phyloP scores from a whole-genome alignment of 2,113 vertebrate genomes.

The Cyanocitta stelleri region DNA sequence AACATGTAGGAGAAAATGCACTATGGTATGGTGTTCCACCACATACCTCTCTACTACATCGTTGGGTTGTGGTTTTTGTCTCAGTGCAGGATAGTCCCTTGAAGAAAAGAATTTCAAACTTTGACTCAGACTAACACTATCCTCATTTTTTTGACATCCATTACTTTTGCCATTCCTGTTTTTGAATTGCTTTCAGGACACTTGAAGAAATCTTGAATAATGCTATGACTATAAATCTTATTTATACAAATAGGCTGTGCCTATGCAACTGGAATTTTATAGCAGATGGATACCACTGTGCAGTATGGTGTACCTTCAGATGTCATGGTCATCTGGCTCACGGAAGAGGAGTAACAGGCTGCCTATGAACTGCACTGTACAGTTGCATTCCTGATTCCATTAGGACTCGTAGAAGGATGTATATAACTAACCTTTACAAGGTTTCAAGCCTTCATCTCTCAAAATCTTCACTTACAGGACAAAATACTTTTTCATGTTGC shows the following conservation, averaged over 20 bases:
- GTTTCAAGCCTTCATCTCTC: neutral
- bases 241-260: neutral
- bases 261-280: neutral
- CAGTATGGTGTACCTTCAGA: neutral
- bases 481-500: neutral
- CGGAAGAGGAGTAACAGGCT: neutral
- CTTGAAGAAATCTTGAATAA: neutral
- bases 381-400: neutral
- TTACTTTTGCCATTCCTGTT: neutral
- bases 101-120: neutral
- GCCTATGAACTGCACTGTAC: neutral
- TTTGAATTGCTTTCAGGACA: neutral
- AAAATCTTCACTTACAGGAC: neutral
- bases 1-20: neutral
- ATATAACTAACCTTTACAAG: neutral
- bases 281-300: neutral
- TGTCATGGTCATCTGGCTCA: neutral
- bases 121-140: neutral
- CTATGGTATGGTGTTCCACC: neutral
- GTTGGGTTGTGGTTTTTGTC: neutral
- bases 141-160: neutral
- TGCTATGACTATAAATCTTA: neutral
- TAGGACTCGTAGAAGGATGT: fast-evolving
- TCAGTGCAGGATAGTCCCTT: neutral
- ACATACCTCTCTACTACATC: neutral